A percentile compares a stretch with the other conserved stretches of the same genome.
Evolutionary conservation across 1,140 invertebrate species (phyloP).

Genomic region (Heliconius hewitsoni): DNA sequence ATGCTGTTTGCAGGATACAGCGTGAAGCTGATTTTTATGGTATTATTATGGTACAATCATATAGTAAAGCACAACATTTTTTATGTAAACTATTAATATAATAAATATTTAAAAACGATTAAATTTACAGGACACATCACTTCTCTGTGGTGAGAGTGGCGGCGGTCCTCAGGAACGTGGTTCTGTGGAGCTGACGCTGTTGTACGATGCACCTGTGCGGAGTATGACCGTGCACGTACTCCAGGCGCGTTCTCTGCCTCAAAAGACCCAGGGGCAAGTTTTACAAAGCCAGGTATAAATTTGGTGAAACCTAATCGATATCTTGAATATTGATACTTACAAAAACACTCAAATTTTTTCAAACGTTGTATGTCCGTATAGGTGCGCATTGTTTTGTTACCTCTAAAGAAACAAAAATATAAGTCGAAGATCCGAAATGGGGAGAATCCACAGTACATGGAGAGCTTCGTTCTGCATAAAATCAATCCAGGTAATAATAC

Average conservation of each 20-base stretch:
- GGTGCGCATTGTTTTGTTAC: conserved; percentile 92
- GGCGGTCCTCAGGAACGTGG: conserved; percentile 56
- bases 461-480: conserved; percentile 94
- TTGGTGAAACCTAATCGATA: background rate
- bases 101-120: background rate
- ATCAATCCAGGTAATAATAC: conserved; percentile 89
- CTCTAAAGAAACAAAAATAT: conserved; percentile 95
- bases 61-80: too few species aligned
- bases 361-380: conserved; percentile 53
- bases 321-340: too few species aligned
- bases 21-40: too few species aligned
- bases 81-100: background rate
- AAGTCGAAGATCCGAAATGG: conserved; percentile 95
- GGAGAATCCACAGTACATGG: conserved; percentile 94
- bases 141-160: conserved; percentile 62
- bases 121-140: conserved; percentile 62
- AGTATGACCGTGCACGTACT: conserved; percentile 95
- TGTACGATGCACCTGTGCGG: conserved; percentile 93
- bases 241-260: conserved; percentile 91
- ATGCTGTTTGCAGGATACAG: too few species aligned
- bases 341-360: too few species aligned
- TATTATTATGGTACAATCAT: too few species aligned
- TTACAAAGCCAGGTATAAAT: conserved; percentile 87
- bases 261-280: conserved; percentile 86
- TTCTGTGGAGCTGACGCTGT: conserved; percentile 91